phyloP scores from a whole-genome alignment of 2,797 vertebrate genomes.

The Typhlichthys eigenmanni region DNA sequence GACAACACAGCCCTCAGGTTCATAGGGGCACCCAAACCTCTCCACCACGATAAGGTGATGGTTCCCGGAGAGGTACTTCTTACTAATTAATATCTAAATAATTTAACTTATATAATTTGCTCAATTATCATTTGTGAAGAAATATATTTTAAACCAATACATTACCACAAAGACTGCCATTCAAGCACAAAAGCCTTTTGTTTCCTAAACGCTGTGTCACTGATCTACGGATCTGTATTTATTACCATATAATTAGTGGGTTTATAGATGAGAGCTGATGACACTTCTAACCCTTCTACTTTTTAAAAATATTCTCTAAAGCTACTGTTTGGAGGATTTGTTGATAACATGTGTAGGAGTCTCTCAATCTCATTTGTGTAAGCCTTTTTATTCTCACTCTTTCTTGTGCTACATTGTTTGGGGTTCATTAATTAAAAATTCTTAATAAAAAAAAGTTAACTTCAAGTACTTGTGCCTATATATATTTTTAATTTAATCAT shows the following conservation, averaged over 20 bases:
- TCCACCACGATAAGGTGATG: no score
- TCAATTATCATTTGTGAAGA: conserved; percentile 3
- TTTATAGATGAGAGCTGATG: conserved; percentile 14
- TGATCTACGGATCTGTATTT: conserved; percentile 16
- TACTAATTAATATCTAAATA: conserved; percentile 7
- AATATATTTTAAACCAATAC: conserved; percentile 13
- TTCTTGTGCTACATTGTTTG: no score
- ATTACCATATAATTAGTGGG: conserved; percentile 39
- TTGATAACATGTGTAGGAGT: no score
- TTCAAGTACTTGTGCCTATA: conserved; percentile 10
- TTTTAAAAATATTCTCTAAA: no score
- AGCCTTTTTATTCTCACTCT: no score
- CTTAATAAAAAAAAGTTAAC: background rate
- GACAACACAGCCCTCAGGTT: no score
- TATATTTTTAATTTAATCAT: conserved; percentile 17
- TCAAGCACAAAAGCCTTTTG: conserved; percentile 3
- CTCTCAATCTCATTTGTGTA: no score
- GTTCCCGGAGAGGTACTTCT: no score
- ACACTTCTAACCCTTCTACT: no score
- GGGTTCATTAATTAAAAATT: no score
- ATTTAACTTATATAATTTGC: conserved; percentile 8
- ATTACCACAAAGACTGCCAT: conserved; percentile 3
- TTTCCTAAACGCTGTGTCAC: conserved; percentile 15
- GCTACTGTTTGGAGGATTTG: no score
- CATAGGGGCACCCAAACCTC: no score